Evolutionary conservation across 2,113 vertebrate genomes (phyloP), one percentile per base, ranked within the genome.

Genomic region (Turdus rufiventris): DNA sequence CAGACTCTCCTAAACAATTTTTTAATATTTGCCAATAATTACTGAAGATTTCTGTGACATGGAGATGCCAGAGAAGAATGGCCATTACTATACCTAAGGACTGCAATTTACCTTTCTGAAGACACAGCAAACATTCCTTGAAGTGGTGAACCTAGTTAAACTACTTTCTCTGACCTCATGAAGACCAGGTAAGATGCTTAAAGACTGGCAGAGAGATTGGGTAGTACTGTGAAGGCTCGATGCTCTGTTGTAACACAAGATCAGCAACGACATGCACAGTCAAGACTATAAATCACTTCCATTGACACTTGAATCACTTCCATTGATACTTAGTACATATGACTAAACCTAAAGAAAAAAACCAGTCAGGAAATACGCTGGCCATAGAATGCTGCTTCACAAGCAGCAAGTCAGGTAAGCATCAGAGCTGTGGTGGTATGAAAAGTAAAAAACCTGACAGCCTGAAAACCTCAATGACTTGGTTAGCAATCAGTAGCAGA

Each of bases 161-260:
- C 50, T 12, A 66, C n/a, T 17, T 72, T 63, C 10, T 51, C 47
- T 45, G 24, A 19, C 26, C 21, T 56, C 48, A 48, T 8, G 31
- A 85, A 85, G 26, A 61, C 26, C 9, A 63, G 29, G 8, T 48
- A 45, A 61, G 5, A 50, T 58, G 9, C 50, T 60, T 45, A 38
- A 50, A 60, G 25, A 33, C 23, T 24, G 68, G 16, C 10, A 77
- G 51, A 81, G 15, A 66, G 47, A 47, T 8, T 18, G 18, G 9
- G 24, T 13, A 25, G 38, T n/a, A 31, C 56, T 25, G 36, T 24
- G n/a, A 77, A 74, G 13, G 10, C 9, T 89, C 2, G 0, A 1
- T 43, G 8, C 31, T 75, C 56, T 40, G 6, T 8, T 71, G 26
- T 40, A 71, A 67, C 36, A 79, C 3, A 15, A 75, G 31, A 66